A percentile compares a stretch with the other conserved stretches of the same genome.
Evolutionary conservation across 2,888 invertebrate species (phyloP).

Genomic region (Dryocosmus kuriphilus): DNA sequence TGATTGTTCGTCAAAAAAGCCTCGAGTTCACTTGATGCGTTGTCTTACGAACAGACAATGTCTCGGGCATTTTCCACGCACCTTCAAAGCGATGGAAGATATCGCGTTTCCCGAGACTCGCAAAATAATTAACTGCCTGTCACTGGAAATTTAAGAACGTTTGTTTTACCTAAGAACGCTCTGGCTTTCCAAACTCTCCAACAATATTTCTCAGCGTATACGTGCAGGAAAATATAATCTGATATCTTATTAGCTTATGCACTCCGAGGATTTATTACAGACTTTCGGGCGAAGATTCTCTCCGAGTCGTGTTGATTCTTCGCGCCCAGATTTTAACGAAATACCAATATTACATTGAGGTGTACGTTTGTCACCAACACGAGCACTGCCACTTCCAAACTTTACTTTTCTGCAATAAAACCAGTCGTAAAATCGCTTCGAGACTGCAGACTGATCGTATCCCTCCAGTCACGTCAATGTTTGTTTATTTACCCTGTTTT

Average conservation of each 20-base stretch:
- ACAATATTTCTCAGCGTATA: conserved; percentile 53
- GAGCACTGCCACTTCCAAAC: conserved; percentile 20
- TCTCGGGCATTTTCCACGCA: conserved; percentile 32
- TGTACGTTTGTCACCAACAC: conserved; percentile 29
- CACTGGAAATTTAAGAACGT: conserved; percentile 71
- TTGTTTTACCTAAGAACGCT: conserved; percentile 70
- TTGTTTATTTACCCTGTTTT: background rate
- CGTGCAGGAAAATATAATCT: conserved; percentile 55
- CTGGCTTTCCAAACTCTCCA: conserved; percentile 49
- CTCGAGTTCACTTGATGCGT: conserved; percentile 26
- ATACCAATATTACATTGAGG: conserved; percentile 37
- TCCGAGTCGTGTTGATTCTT: conserved; percentile 39
- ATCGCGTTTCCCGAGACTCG: conserved; percentile 64
- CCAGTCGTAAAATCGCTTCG: conserved; percentile 28
- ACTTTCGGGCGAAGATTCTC: conserved; percentile 31
- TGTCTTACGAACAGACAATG: conserved; percentile 11
- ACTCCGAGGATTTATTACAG: conserved; percentile 63
- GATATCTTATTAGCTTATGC: conserved; percentile 66
- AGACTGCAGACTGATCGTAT: conserved; percentile 30
- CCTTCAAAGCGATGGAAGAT: conserved; percentile 49
- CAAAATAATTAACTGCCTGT: conserved; percentile 72
- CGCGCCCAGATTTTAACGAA: conserved; percentile 38
- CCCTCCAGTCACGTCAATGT: background rate
- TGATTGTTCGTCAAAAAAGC: conserved; percentile 3
- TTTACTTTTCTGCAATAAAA: conserved; percentile 24